Evolutionary conservation across 1,140 invertebrate species (phyloP).

Genomic region (Dinoponera quadriceps): DNA sequence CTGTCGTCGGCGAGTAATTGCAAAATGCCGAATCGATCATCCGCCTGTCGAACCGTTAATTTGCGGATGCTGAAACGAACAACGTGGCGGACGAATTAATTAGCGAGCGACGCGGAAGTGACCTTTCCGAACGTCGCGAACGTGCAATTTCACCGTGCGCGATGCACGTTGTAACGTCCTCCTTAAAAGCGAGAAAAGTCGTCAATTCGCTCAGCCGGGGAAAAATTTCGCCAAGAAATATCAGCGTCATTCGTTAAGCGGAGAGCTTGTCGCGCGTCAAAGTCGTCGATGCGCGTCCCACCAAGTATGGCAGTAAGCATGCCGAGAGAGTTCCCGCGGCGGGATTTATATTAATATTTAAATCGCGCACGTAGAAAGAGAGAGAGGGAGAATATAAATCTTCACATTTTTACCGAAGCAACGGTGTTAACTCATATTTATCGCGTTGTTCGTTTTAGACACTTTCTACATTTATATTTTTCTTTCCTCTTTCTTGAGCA

Average conservation of each 20-base stretch:
- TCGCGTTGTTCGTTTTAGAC: background rate
- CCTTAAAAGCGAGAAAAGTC: constrained; percentile 39
- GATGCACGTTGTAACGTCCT: constrained; percentile 13
- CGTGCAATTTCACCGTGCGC: constrained; percentile 28
- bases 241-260: constrained; percentile 26
- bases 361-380: background rate
- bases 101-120: constrained; percentile 32
- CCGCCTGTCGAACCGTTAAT: constrained; percentile 37
- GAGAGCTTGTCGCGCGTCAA: constrained; percentile 36
- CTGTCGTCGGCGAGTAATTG: constrained; percentile 15
- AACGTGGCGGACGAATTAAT: constrained; percentile 30
- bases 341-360: constrained; percentile 45
- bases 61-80: background rate
- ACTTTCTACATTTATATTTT: background rate
- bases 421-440: constrained; percentile 22
- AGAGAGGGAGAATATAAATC: background rate
- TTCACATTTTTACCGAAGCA: constrained; percentile 7
- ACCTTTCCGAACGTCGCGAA: constrained; percentile 5
- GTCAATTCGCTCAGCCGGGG: background rate
- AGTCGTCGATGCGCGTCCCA: constrained; percentile 14
- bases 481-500: background rate
- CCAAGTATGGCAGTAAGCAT: background rate
- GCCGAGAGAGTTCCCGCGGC: background rate
- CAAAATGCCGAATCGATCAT: constrained; percentile 22
- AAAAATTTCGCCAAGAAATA: constrained; percentile 33